Evolutionary conservation across 2,888 invertebrate species (phyloP).

Genomic region (Catocala sponsa): DNA sequence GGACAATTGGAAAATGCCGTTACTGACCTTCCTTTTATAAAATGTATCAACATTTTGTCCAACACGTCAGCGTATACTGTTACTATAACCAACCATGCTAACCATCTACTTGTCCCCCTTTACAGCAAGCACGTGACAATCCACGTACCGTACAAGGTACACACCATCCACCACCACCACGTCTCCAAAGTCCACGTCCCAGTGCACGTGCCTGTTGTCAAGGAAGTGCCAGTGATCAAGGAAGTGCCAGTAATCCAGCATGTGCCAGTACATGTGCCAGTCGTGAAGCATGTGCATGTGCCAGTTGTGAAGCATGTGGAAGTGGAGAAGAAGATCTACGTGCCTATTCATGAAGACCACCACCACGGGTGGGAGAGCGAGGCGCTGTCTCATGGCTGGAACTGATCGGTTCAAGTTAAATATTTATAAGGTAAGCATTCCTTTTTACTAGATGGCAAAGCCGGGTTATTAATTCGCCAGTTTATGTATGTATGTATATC

Average conservation of each 20-base stretch:
- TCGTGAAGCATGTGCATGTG: constrained; percentile 75
- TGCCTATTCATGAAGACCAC: constrained; percentile 72
- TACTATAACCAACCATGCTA: background rate
- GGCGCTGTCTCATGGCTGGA: constrained; percentile 83
- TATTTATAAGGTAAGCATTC: constrained; percentile 67
- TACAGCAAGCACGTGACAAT: constrained; percentile 81
- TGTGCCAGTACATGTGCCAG: constrained; percentile 67
- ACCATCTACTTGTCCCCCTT: background rate
- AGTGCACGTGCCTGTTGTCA: constrained; percentile 78
- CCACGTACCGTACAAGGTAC: constrained; percentile 84
- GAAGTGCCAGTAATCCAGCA: constrained; percentile 80
- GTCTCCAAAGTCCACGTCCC: constrained; percentile 79
- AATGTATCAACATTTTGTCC: too few species aligned
- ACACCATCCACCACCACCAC: constrained; percentile 84
- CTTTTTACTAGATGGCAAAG: too few species aligned
- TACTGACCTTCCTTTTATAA: too few species aligned
- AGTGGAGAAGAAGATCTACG: constrained; percentile 79
- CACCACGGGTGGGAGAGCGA: constrained; percentile 82
- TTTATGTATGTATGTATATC: too few species aligned
- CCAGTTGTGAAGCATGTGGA: constrained; percentile 78
- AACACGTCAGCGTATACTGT: too few species aligned
- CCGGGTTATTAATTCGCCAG: too few species aligned
- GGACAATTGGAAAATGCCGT: too few species aligned
- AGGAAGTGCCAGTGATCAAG: constrained; percentile 80
- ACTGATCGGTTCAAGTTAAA: constrained; percentile 66